Conservation (phyloP, 1,140 invertebrate genomes). For the Psix sp. region DNA sequence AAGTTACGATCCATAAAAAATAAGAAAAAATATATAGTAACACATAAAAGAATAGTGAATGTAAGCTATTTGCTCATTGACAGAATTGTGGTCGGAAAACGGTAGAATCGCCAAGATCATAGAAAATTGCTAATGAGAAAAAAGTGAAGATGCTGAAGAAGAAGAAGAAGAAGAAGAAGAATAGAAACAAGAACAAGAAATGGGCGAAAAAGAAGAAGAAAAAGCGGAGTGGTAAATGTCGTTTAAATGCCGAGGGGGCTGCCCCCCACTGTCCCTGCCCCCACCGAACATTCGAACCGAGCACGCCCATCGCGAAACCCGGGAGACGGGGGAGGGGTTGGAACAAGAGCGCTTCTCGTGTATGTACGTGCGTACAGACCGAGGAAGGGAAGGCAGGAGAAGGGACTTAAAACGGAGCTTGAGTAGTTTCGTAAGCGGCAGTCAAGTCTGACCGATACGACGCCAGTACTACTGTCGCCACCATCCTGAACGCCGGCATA, state of each 20-base stretch:
- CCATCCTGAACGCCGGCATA: slow-evolving; percentile 73
- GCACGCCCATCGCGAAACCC: slow-evolving; percentile 68
- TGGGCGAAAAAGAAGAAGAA: slow-evolving; percentile 15
- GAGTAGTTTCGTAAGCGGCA: slow-evolving; percentile 67
- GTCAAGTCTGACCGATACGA: slow-evolving; percentile 73
- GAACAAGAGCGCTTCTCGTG: slow-evolving; percentile 54
- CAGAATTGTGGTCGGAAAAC: neutral
- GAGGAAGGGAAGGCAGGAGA: slow-evolving; percentile 34
- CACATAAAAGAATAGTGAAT: too few relatives aligned
- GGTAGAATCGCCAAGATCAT: neutral
- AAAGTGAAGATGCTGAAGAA: slow-evolving; percentile 11
- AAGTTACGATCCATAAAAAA: too few relatives aligned
- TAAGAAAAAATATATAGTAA: too few relatives aligned
- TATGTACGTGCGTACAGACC: slow-evolving; percentile 26
- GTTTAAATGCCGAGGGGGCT: slow-evolving; percentile 38
- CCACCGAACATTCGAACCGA: slow-evolving; percentile 51
- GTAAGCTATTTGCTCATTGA: too few relatives aligned
- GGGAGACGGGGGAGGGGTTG: slow-evolving; percentile 41
- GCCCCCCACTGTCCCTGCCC: slow-evolving; percentile 43
- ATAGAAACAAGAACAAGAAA: slow-evolving; percentile 19
- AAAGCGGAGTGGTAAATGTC: slow-evolving; percentile 37
- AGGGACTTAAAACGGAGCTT: slow-evolving; percentile 58
- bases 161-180: slow-evolving; percentile 7
- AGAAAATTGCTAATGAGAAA: slow-evolving; percentile 1
- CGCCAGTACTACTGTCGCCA: slow-evolving; percentile 77